Percentiles rank a stretch among this genome's conserved stretches.
Evolutionary conservation across 2,797 vertebrate genomes (phyloP).

Genomic region (Onychomys leucogaster): DNA sequence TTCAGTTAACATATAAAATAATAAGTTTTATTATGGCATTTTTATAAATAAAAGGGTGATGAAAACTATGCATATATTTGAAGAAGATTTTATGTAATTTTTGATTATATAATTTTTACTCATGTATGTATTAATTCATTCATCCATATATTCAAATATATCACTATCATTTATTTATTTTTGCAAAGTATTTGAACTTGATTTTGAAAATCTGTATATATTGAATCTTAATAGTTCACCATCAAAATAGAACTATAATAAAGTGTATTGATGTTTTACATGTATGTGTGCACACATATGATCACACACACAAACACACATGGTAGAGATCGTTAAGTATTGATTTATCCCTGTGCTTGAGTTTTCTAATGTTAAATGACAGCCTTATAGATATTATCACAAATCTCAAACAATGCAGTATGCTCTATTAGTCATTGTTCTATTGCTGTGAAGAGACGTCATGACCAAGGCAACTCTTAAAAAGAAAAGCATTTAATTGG

Average conservation of each 20-base stretch:
- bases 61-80: neutral
- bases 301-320: neutral
- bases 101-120: neutral
- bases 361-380: neutral
- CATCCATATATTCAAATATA: neutral
- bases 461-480: neutral
- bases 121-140: neutral
- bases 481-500: neutral
- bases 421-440: neutral
- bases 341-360: neutral
- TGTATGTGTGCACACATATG: fast-evolving
- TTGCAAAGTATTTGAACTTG: slow-evolving; percentile 13
- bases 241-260: slow-evolving; percentile 15
- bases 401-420: neutral
- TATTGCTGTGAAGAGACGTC: neutral
- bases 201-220: neutral
- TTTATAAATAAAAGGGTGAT: neutral
- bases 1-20: neutral
- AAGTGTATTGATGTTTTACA: neutral
- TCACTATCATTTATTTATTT: neutral
- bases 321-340: neutral
- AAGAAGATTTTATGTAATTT: slow-evolving; percentile 11
- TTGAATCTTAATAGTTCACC: neutral
- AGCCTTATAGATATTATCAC: neutral
- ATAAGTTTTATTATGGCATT: neutral